phyloP scores from a whole-genome alignment of 2,797 vertebrate species.

The Hydrolagus colliei region DNA sequence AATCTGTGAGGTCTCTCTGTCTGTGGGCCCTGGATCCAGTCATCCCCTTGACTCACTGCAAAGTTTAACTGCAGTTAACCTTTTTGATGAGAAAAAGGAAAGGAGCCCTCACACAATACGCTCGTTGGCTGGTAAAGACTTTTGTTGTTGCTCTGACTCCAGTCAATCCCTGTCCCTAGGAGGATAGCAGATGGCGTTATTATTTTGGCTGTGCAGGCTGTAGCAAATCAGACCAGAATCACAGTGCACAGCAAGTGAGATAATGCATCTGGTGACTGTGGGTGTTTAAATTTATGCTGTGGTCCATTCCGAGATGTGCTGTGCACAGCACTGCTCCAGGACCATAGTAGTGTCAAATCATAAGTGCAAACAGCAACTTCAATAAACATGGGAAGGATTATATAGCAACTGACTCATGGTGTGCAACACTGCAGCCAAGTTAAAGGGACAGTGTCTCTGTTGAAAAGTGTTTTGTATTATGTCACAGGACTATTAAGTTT shows the following conservation, averaged over 20 bases:
- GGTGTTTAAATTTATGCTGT: background rate
- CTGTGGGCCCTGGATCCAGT: background rate
- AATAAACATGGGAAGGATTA: background rate
- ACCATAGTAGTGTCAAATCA: background rate
- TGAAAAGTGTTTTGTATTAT: background rate
- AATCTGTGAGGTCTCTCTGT: background rate
- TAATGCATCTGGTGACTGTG: background rate
- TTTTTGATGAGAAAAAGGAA: background rate
- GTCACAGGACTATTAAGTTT: background rate
- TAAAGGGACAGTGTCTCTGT: background rate
- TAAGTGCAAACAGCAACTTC: background rate
- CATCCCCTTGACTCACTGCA: background rate
- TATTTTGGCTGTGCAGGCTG: background rate
- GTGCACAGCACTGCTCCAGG: background rate
- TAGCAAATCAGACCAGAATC: background rate
- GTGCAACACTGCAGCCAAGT: too few species aligned
- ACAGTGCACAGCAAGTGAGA: background rate
- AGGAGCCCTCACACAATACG: background rate
- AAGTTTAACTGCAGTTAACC: slow-evolving; percentile 1
- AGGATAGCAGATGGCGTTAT: slow-evolving; percentile 24
- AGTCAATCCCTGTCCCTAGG: background rate
- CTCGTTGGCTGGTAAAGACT: background rate
- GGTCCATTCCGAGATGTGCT: slow-evolving; percentile 4
- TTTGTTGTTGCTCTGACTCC: background rate
- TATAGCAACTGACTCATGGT: background rate